Conservation (phyloP, 2,888 invertebrate genomes). For the Boloria selene region DNA sequence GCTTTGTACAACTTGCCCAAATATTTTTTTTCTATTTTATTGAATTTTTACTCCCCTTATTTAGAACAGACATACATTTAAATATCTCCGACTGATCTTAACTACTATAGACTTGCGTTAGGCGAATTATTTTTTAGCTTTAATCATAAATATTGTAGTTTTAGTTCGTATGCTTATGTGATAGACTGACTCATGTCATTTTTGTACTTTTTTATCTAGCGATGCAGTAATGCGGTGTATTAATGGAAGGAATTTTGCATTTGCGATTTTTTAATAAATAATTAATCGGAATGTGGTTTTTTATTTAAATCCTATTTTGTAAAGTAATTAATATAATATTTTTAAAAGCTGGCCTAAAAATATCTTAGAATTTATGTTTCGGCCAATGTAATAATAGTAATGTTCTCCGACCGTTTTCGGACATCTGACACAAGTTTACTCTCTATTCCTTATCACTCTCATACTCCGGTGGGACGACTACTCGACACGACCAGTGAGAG, state of each 20-base stretch:
- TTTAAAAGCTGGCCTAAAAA: too few species aligned
- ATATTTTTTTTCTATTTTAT: neutral
- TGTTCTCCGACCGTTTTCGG: too few species aligned
- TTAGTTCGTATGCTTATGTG: slow-evolving; percentile 42
- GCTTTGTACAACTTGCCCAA: neutral
- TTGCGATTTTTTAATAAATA: slow-evolving; percentile 52
- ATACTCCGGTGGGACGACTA: too few species aligned
- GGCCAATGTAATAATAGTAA: too few species aligned
- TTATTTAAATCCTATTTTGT: slow-evolving; percentile 18
- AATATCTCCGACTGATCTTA: slow-evolving; percentile 6
- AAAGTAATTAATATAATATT: too few species aligned
- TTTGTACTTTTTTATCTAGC: slow-evolving; percentile 46
- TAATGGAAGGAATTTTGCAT: slow-evolving; percentile 48
- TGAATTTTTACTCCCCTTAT: neutral
- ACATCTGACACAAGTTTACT: too few species aligned
- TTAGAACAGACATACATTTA: neutral
- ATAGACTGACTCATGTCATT: slow-evolving; percentile 49
- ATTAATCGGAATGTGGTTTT: slow-evolving; percentile 37
- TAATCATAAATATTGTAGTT: slow-evolving; percentile 24
- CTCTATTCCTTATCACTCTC: too few species aligned
- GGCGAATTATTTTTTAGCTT: slow-evolving; percentile 31
- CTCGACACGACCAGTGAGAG: too few species aligned
- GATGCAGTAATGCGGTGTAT: slow-evolving; percentile 39
- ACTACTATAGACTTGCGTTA: neutral
- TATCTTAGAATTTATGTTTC: too few species aligned